Evolutionary conservation across 2,113 vertebrate genomes (phyloP).

Genomic region (Fregetta grallaria): DNA sequence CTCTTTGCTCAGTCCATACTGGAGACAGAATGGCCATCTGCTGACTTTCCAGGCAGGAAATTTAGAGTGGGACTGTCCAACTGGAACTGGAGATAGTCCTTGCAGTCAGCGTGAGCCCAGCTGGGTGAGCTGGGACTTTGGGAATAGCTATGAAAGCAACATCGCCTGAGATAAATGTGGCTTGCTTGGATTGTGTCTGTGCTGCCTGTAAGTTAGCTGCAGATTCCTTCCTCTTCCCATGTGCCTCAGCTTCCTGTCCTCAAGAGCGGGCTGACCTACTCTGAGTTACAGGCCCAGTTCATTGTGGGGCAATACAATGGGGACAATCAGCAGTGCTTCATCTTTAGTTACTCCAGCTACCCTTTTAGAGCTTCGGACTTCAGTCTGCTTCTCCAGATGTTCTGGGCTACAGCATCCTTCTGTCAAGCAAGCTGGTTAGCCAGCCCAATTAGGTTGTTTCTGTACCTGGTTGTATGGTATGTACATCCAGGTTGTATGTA

Average conservation of each 20-base stretch:
- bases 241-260: background rate
- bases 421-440: background rate
- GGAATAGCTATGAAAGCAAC: background rate
- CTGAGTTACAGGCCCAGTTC: background rate
- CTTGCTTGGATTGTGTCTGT: background rate
- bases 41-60: background rate
- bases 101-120: background rate
- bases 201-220: background rate
- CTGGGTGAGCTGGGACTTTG: background rate
- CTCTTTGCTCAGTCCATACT: background rate
- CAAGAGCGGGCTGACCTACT: background rate
- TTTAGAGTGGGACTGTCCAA: background rate
- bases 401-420: background rate
- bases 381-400: background rate
- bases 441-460: background rate
- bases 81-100: background rate
- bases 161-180: background rate
- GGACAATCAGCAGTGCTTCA: background rate
- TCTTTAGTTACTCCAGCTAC: background rate
- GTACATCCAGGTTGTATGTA: too few relatives aligned
- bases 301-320: background rate
- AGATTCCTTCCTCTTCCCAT: background rate
- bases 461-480: too few relatives aligned
- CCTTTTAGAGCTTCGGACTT: background rate
- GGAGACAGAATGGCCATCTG: background rate